Conservation (phyloP, 2,797 vertebrate species). For the Acridotheres tristis region DNA sequence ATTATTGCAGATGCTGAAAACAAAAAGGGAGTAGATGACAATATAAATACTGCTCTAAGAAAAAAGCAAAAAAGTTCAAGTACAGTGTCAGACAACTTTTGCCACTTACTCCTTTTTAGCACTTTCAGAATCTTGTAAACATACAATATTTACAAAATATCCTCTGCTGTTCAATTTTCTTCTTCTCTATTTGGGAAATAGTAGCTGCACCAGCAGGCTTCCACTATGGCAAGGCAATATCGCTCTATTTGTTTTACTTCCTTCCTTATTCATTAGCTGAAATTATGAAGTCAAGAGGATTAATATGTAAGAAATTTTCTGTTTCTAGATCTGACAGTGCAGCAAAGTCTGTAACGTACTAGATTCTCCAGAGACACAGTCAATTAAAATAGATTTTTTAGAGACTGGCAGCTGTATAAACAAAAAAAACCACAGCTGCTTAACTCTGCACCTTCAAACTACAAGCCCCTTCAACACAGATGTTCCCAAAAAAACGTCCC, state of each 20-base stretch:
- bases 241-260: neutral
- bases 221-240: neutral
- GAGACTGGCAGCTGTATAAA: accelerated
- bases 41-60: neutral
- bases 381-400: neutral
- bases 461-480: neutral
- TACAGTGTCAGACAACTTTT: neutral
- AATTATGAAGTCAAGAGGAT: slow-evolving; percentile 13
- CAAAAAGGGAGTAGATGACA: slow-evolving; percentile 31
- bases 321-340: neutral
- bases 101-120: neutral
- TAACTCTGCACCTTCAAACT: neutral
- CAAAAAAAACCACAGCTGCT: neutral
- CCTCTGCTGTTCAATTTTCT: neutral
- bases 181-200: slow-evolving; percentile 8
- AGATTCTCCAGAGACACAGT: neutral
- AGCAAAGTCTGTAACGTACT: neutral
- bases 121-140: neutral
- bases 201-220: neutral
- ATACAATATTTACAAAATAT: neutral
- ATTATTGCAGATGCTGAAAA: slow-evolving; percentile 59
- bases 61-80: slow-evolving; percentile 4
- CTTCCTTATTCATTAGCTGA: neutral
- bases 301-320: neutral
- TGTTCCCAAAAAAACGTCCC: neutral